Conservation (phyloP, 2,113 vertebrate species). For the Pachycephala philippinensis region DNA sequence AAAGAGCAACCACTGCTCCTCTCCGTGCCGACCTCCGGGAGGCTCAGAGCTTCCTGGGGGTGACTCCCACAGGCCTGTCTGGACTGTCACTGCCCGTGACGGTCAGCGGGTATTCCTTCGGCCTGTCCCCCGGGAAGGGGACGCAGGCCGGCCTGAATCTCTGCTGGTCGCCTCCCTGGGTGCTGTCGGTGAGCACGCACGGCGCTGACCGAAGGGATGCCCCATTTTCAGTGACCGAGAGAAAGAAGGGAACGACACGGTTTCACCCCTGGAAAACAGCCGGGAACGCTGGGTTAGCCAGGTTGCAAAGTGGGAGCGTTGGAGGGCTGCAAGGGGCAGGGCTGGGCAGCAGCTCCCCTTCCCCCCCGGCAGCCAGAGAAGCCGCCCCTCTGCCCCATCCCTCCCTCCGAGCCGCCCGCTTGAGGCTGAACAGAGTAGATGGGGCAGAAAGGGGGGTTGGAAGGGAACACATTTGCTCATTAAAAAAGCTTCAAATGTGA, state of each 20-base stretch:
- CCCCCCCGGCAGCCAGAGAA: not conserved
- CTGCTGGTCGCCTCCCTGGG: too few relatives aligned
- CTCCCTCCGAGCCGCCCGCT: not conserved
- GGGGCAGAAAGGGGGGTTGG: conserved; percentile 25
- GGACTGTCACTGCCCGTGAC: not conserved
- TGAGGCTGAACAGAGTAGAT: conserved; percentile 52
- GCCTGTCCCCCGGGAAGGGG: not conserved
- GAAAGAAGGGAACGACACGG: rapidly evolving
- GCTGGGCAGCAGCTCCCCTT: not conserved
- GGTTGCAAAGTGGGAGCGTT: not conserved
- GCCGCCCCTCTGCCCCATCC: not conserved
- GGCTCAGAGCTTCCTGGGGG: not conserved
- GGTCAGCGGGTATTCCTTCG: not conserved
- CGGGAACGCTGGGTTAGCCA: not conserved
- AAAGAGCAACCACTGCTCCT: not conserved
- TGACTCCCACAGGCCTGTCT: too few relatives aligned
- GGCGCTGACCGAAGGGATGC: not conserved
- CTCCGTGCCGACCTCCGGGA: not conserved
- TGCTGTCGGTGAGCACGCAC: not conserved
- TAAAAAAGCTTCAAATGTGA: conserved; percentile 11
- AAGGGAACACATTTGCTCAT: not conserved
- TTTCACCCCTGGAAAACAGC: not conserved
- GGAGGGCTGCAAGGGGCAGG: not conserved
- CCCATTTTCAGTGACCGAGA: not conserved
- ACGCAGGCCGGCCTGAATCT: not conserved